Evolutionary conservation across 2,113 vertebrate genomes (phyloP).

Genomic region (Nerophis ophidion): DNA sequence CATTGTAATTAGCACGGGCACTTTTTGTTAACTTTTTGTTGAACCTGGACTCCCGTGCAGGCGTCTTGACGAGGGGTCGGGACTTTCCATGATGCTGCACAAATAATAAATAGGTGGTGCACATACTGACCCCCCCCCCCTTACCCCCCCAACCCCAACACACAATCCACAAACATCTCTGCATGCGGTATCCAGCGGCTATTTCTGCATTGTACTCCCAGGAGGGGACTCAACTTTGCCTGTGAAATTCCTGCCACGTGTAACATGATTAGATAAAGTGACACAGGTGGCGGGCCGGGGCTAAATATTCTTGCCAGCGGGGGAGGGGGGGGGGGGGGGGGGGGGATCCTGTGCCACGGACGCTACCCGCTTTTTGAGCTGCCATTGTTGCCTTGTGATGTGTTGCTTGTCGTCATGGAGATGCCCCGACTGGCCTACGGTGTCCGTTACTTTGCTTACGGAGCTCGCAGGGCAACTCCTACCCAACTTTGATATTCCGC

Average conservation of each 20-base stretch:
- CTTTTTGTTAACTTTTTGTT: constrained; percentile 31
- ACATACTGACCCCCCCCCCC: background rate
- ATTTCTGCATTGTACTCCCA: constrained; percentile 44
- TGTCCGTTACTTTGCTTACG: constrained; percentile 32
- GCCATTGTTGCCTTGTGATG: constrained; percentile 48
- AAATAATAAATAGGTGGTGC: background rate
- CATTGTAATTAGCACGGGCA: constrained; percentile 23
- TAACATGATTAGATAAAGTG: constrained; percentile 46
- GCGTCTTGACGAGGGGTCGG: background rate
- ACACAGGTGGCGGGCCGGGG: constrained; percentile 40
- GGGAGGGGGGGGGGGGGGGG: too few relatives aligned
- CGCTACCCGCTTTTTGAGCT: constrained; percentile 18
- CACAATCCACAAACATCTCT: constrained; percentile 1
- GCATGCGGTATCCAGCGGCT: constrained; percentile 25
- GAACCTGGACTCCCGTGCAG: constrained; percentile 9
- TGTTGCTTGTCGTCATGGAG: constrained; percentile 50
- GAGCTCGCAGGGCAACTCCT: constrained; percentile 46
- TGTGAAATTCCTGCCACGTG: constrained; percentile 54
- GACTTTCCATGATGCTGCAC: constrained; percentile 46
- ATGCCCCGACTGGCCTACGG: constrained; percentile 37
- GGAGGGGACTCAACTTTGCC: constrained; percentile 16
- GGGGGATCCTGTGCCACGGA: constrained; percentile 8
- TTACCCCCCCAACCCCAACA: too few relatives aligned
- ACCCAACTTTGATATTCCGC: background rate
- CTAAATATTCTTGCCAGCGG: constrained; percentile 33